Evolutionary conservation across 2,113 vertebrate genomes (phyloP).

Genomic region (Gadus macrocephalus): DNA sequence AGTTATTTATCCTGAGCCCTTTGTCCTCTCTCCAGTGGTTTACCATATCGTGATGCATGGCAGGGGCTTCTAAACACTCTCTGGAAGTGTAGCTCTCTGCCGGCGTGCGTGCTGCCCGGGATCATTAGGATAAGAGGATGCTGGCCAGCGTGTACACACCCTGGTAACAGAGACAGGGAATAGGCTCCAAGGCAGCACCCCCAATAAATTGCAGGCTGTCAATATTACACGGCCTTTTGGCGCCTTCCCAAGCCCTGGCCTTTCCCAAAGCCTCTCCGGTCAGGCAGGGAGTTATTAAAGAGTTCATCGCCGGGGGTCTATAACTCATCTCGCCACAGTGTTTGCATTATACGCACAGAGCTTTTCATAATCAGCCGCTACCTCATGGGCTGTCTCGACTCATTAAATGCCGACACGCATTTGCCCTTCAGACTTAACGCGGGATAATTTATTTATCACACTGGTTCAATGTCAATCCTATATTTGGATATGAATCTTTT

Average conservation of each 20-base stretch:
- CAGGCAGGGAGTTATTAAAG: conserved; percentile 59
- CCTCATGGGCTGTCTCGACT: conserved; percentile 55
- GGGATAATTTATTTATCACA: conserved; percentile 66
- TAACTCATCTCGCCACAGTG: conserved; percentile 52
- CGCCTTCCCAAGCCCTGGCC: conserved; percentile 34
- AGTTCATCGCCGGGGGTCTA: conserved; percentile 44
- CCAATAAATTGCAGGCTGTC: conserved; percentile 48
- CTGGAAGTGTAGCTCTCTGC: conserved; percentile 4
- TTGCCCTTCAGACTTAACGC: conserved; percentile 67
- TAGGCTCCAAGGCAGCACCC: conserved; percentile 31
- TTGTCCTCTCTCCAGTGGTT: not conserved
- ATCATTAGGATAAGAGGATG: conserved; percentile 42
- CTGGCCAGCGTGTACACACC: conserved; percentile 33
- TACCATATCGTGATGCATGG: not conserved
- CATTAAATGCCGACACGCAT: conserved; percentile 71
- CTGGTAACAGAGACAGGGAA: conserved; percentile 26
- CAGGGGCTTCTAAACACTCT: not conserved
- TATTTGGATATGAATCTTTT: conserved; percentile 50
- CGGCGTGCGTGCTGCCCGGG: conserved; percentile 10
- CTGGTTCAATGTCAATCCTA: conserved; percentile 50
- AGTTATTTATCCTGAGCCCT: too few species aligned
- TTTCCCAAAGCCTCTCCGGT: conserved; percentile 41
- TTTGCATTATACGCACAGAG: conserved; percentile 44
- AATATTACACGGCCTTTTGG: conserved; percentile 42
- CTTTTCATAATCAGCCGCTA: conserved; percentile 57